Base-by-base conservation (phyloP, 1,140 invertebrate genomes). In the Mactra quadrangularis region DNA sequence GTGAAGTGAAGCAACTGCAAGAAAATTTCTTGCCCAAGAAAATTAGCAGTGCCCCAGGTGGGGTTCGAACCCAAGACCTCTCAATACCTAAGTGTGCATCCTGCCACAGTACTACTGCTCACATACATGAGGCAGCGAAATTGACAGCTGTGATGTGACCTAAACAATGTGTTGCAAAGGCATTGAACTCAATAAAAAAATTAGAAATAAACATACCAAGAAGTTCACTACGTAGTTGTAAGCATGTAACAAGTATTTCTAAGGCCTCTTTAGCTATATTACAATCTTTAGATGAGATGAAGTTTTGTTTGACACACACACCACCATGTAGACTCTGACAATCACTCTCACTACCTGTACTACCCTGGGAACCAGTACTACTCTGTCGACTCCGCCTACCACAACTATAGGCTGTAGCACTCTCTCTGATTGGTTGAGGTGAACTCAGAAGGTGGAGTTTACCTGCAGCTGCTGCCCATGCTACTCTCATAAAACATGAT, bases 391-490 rank as follows among this genome's bases (percentile, higher is more conserved):
- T 93, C 31, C 92, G 68, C 38, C 90, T 82, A 33, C 88, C 86
- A 89, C 83, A 86, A 35, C 85, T 86, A 71, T 87, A 87, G 15
- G 86, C 86, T 22, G 85, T 57, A 7, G 86, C 60, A 52, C 84
- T 87, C 68, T 93, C 92, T 89, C 88, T 91, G 82, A 90, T 92
- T 74, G 91, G 90, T 47, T 91, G 89, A 50, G 88, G 85, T 45
- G 88, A 90, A 81, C 92, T 92, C 22, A 92, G 91, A 15, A 94
- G 89, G 81, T 93, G 91, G 19, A 94, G 90, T 66, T 93, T 92
- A 1, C 94, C 94, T 53, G 94, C 94, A 31, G 94, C 94, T 22
- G 94, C 93, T 38, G 94, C 93, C 94, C 94, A 94, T 27, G 93
- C 91, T 0, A 94, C 90, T 35, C 93, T 87, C 90, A 94, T 91